Conservation (phyloP, 2,888 invertebrate species). For the Pseudoips prasinana region DNA sequence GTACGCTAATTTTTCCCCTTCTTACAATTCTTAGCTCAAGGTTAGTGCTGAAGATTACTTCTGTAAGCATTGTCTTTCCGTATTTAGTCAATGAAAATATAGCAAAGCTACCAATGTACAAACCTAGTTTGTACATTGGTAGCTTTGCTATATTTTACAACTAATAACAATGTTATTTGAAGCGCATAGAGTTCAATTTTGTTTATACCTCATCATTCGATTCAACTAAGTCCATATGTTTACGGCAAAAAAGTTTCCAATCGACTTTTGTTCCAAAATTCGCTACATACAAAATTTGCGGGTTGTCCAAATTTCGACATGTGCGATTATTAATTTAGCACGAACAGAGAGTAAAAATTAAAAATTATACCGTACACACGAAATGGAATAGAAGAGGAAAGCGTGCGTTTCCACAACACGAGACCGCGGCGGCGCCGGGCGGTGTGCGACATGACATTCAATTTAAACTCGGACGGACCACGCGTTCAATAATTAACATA, state of each 20-base stretch:
- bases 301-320: constrained; percentile 29
- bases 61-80: constrained; percentile 25
- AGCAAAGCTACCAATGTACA: too few species aligned
- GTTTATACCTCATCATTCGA: constrained; percentile 17
- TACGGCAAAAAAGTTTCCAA: constrained; percentile 25
- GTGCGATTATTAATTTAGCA: constrained; percentile 35
- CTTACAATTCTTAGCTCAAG: too few species aligned
- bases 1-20: too few species aligned
- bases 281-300: constrained; percentile 23
- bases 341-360: constrained; percentile 40
- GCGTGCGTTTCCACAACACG: constrained; percentile 48
- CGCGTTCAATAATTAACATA: constrained; percentile 81
- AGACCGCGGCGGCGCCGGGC: constrained; percentile 37
- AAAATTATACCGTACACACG: constrained; percentile 45
- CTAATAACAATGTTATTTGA: too few species aligned
- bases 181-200: constrained; percentile 21
- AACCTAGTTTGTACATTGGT: too few species aligned
- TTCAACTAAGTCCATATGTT: constrained; percentile 18
- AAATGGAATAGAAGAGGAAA: constrained; percentile 49
- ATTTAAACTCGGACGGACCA: constrained; percentile 75
- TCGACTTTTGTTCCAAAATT: constrained; percentile 30
- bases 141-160: too few species aligned
- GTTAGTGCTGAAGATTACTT: constrained; percentile 29
- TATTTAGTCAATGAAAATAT: constrained; percentile 31
- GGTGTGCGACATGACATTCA: constrained; percentile 75